Evolutionary conservation across 2,888 invertebrate genomes (phyloP).

Genomic region (Achlya flavicornis): DNA sequence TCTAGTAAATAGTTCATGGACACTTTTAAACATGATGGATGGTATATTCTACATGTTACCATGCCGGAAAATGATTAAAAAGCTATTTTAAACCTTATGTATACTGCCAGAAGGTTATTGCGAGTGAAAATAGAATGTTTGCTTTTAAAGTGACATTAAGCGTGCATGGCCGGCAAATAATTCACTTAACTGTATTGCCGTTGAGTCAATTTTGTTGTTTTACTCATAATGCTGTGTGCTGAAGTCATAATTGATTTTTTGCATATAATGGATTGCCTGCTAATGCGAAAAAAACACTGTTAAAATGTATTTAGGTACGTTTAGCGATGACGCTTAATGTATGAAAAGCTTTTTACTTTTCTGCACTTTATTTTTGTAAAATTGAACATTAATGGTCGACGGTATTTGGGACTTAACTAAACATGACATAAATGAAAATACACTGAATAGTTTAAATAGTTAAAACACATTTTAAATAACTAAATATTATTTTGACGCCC

Average conservation of each 20-base stretch:
- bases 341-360: neutral
- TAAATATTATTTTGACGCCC: too few species aligned
- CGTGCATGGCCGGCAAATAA: conserved; percentile 51
- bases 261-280: conserved; percentile 46
- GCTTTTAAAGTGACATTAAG: conserved; percentile 35
- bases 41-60: conserved; percentile 21
- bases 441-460: too few species aligned
- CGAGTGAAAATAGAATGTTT: conserved; percentile 15
- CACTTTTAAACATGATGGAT: conserved; percentile 66
- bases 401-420: neutral
- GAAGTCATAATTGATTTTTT: conserved; percentile 50
- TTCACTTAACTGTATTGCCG: conserved; percentile 68
- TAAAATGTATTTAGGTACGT: conserved; percentile 34
- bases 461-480: too few species aligned
- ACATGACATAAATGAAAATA: neutral
- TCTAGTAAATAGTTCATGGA: conserved; percentile 58
- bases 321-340: neutral
- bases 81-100: conserved; percentile 19
- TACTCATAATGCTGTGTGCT: conserved; percentile 28
- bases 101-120: conserved; percentile 14
- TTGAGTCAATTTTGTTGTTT: conserved; percentile 59
- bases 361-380: neutral
- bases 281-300: conserved; percentile 51
- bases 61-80: conserved; percentile 12
- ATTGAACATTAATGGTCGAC: neutral